These are phyloP conservation scores for Aulostomus chinensis DNA, from an alignment of 2,797 vertebrate genomes.

Conservation along the genomic window DNA sequence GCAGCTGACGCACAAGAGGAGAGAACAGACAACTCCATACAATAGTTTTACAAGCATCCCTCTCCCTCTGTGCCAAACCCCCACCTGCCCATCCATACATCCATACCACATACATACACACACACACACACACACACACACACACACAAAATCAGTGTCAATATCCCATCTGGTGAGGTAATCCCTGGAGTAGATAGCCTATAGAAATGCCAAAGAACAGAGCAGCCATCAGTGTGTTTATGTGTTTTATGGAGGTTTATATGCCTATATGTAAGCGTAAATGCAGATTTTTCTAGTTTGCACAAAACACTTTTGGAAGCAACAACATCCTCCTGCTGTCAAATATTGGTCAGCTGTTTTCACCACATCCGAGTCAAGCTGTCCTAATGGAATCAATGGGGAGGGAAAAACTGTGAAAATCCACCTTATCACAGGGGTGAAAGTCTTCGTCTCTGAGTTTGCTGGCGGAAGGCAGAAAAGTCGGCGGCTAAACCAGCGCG, in stretches of 20 bases:
- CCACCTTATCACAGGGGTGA: conserved; percentile 6
- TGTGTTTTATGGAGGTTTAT: neutral
- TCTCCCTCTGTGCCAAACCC: conserved; percentile 32
- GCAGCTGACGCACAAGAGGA: conserved; percentile 61
- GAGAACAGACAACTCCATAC: conserved; percentile 34
- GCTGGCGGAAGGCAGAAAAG: too few species aligned
- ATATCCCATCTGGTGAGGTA: conserved; percentile 38
- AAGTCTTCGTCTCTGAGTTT: too few species aligned
- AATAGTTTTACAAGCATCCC: conserved; percentile 32
- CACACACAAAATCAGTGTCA: conserved; percentile 18
- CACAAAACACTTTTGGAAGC: neutral
- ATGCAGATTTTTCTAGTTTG: neutral
- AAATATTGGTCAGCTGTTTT: conserved; percentile 4
- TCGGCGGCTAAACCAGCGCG: conserved; percentile 23
- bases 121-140: conserved; percentile 15
- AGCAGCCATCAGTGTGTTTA: conserved; percentile 16
- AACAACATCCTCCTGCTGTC: neutral
- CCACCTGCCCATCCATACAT: conserved; percentile 48
- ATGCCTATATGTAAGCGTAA: neutral
- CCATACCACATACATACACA: conserved; percentile 27
- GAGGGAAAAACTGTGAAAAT: conserved; percentile 7
- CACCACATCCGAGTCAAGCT: neutral
- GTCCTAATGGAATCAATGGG: conserved; percentile 6
- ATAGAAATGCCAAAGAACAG: conserved; percentile 16
- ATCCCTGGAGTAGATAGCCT: conserved; percentile 19